Base-by-base conservation (phyloP, 2,888 invertebrate species). In the Allygus modestus region DNA sequence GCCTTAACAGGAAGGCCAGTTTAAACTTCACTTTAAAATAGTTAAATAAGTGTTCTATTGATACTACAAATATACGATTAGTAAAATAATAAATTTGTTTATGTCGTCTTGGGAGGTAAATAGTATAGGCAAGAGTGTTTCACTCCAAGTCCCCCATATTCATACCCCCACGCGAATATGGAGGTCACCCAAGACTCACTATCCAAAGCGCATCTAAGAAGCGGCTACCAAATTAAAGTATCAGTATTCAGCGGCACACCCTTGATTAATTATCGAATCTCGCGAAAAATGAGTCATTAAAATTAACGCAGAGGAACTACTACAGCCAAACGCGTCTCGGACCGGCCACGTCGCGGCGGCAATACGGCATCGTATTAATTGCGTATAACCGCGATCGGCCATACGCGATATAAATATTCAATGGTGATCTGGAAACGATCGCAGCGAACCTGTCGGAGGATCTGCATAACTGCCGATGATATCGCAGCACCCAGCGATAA, bases 381-480 rank as follows among this genome's bases (percentile, higher is more conserved):
- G 77, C 11, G 73, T 41, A 73, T 11, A n/a, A n/a, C n/a, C 43
- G 73, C 15, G 28, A 37, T 23, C 77, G 20, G 77, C 26, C 26
- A 28, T 73, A 51, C 77, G 43, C 28, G 77, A 28, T 46, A 28
- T 77, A 77, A 77, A 77, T 77, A 77, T 77, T 77, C 77, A 51
- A 77, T 77, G 51, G 77, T 28, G 46, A 77, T 77, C 26, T 73
- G 65, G 65, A 58, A n/a, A n/a, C 20, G 77, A 77, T 77, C 51
- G 51, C 77, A 51, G 26, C 77, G 77, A 77, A 51, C 77, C 46
- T 77, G 51, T 23, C 77, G 43, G 77, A 26, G 43, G 43, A 77
- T 77, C 77, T 77, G 77, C 77, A 77, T 51, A 77, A 51, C 77
- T n/a, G 77, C 51, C 43, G 77, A 77, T 77, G 51, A 28, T 46